A percentile compares a stretch with the other conserved stretches of the same genome.
phyloP scores from a whole-genome alignment of 2,113 vertebrate genomes.

The Corydoras sp. region DNA sequence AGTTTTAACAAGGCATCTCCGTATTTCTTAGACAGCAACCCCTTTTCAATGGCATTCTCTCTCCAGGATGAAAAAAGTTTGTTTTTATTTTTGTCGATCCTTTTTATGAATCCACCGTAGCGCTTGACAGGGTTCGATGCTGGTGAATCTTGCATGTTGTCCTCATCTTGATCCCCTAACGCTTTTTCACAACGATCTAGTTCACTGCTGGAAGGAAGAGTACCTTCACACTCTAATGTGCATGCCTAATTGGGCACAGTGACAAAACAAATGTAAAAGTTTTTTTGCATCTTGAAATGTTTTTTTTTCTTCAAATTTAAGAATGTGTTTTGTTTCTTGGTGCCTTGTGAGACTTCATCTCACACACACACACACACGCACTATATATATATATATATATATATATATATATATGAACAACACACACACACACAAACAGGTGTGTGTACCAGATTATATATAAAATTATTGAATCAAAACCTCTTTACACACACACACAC shows the following conservation, averaged over 20 bases:
- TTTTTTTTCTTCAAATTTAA: neutral
- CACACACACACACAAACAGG: no score
- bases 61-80: constrained; percentile 66
- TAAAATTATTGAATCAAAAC: no score
- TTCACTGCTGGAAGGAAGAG: constrained; percentile 52
- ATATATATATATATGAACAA: no score
- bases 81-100: constrained; percentile 74
- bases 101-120: constrained; percentile 76
- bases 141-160: constrained; percentile 41
- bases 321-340: no score
- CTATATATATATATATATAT: no score
- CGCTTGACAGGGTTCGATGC: constrained; percentile 60
- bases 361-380: no score
- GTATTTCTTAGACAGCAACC: constrained; percentile 58
- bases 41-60: constrained; percentile 62
- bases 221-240: constrained; percentile 72
- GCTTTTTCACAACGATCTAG: constrained; percentile 67
- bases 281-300: neutral
- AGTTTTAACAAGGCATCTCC: constrained; percentile 57
- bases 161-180: constrained; percentile 35
- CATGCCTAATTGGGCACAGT: constrained; percentile 67
- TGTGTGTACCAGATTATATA: no score
- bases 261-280: neutral
- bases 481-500: no score
- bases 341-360: no score